phyloP scores from a whole-genome alignment of 53 echinoderm and acorn worm genomes.

The Hippasteria phrygiana region DNA sequence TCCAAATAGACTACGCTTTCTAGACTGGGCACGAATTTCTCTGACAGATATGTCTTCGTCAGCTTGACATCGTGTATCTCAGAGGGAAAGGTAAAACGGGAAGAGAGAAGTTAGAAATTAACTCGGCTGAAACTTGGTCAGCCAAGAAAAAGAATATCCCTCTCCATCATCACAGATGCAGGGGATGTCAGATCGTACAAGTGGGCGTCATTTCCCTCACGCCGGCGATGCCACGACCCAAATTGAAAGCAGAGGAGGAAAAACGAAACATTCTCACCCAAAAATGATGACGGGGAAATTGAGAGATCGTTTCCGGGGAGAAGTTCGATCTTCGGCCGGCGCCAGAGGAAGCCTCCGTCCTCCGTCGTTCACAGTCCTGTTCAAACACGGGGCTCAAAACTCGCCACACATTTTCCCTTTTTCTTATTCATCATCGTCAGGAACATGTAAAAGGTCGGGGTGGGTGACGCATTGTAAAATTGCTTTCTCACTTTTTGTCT shows the following conservation, averaged over 20 bases:
- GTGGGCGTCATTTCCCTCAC: conserved; percentile 28
- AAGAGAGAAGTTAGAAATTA: conserved; percentile 43
- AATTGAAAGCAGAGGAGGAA: background rate
- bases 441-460: background rate
- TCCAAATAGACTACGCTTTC: no score
- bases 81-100: background rate
- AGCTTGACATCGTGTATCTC: background rate
- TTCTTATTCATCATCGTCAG: conserved; percentile 13
- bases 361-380: conserved; percentile 29
- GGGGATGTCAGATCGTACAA: background rate
- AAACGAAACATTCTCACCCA: conserved; percentile 12
- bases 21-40: background rate
- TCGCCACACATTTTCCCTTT: background rate
- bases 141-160: background rate
- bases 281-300: conserved; percentile 19
- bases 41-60: background rate
- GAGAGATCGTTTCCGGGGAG: conserved; percentile 25
- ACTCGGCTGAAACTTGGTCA: background rate
- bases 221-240: background rate
- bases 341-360: background rate
- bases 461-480: background rate
- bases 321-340: conserved; percentile 46
- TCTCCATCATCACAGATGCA: conserved; percentile 31
- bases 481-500: background rate
- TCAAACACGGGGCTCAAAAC: conserved; percentile 8